Percentiles rank a stretch among this genome's conserved stretches.
These are phyloP conservation scores for Bubo scandiacus DNA, from an alignment of 2,113 vertebrate genomes.

Conservation along the genomic window DNA sequence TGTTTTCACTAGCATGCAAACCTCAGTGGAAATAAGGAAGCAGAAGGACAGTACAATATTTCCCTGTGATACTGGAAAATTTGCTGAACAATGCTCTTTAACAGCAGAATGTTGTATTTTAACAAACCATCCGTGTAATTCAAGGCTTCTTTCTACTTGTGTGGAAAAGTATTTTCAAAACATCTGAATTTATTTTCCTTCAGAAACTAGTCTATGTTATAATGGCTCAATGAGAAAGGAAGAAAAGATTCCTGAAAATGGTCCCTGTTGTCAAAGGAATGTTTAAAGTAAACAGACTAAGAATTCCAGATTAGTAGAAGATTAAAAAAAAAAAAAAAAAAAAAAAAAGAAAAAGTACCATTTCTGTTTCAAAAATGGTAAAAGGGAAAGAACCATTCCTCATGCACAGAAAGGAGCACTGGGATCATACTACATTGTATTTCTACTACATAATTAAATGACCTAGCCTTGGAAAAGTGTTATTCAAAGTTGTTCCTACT, in stretches of 20 bases:
- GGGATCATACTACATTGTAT: not conserved
- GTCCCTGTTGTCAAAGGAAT: not conserved
- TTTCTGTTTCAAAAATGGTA: not conserved
- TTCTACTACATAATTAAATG: not conserved
- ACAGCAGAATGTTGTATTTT: not conserved
- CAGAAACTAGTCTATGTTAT: not conserved
- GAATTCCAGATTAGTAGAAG: not conserved
- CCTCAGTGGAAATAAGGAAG: not conserved
- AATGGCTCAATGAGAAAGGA: not conserved
- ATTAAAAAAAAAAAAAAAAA: not conserved
- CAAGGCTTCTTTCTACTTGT: not conserved
- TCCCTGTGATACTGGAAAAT: not conserved
- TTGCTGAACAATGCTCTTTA: not conserved
- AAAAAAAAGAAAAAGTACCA: not conserved
- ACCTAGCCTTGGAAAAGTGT: not conserved
- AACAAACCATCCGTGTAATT: not conserved
- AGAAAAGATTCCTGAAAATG: not conserved
- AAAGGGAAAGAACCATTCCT: not conserved
- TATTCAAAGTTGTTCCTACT: not conserved
- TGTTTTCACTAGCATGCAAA: not conserved
- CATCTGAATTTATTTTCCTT: not conserved
- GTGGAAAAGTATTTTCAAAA: not conserved
- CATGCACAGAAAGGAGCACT: not conserved
- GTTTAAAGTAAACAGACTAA: not conserved
- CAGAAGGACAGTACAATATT: not conserved